Evolutionary conservation across 2,797 vertebrate genomes (phyloP), one percentile per base, ranked within the genome.

Genomic region (Tinamus major): DNA sequence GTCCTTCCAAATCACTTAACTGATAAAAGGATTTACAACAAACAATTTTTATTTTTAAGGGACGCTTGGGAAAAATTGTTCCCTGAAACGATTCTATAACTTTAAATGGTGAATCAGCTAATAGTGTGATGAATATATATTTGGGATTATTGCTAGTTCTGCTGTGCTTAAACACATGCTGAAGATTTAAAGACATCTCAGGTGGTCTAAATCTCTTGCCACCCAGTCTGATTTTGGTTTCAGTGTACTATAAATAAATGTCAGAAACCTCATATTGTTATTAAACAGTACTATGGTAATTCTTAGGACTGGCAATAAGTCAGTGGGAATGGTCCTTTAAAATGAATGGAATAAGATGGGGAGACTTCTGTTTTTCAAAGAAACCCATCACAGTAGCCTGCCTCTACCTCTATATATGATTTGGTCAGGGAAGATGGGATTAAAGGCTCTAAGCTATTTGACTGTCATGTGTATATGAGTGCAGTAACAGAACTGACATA

Each of bases 111-210:
- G 69, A 71, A 85, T 91, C 63, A 94, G 21, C 65, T 80, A 87
- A 86, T 51, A 74, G 31, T 58, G 56, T 81, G 75, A 85, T 95
- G 87, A 83, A 61, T 70, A 58, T 46, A 24, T 91, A 81, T 77
- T 94, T 95, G 56, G 26, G 58, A 76, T 87, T 94, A 81, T 58
- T 90, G 29, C 49, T 89, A 41, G 51, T 85, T 69, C 93, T 89
- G 29, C 37, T 82, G 51, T 58, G 86, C 33, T 90, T 94, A 84
- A 94, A 89, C 41, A 77, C 59, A 41, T 88, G 58, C 87, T 89
- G 90, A 92, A 74, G 59, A 94, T 93, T 96, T 96, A 89, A 94
- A 96, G 63, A 69, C 46, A 68, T 92, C 35, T 94, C 89, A 95
- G 89, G 90, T 93, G 88, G 74, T 95, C 92, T 93, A 56, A 91